Conservation (phyloP, 1,140 invertebrate species). For the Hyles vespertilio region DNA sequence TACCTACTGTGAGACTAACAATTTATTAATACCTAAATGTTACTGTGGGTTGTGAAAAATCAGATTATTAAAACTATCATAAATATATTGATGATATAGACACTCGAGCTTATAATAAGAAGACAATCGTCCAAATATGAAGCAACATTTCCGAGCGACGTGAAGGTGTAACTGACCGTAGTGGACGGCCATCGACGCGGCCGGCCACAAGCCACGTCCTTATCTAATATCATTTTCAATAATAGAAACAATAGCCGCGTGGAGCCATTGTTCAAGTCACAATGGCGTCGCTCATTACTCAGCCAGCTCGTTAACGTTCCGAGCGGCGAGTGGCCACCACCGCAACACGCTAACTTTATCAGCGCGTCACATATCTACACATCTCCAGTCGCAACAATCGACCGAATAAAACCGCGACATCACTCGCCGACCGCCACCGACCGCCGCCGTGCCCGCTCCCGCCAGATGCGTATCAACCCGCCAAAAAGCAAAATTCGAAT, state of each 20-base stretch:
- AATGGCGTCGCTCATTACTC: slow-evolving; percentile 69
- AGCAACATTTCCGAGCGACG: too few relatives aligned
- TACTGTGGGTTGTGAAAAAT: too few relatives aligned
- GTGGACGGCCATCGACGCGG: neutral
- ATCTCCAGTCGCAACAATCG: slow-evolving; percentile 68
- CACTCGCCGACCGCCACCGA: slow-evolving; percentile 37
- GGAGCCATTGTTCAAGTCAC: slow-evolving; percentile 63
- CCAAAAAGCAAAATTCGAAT: slow-evolving; percentile 58
- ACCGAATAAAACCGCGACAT: slow-evolving; percentile 50
- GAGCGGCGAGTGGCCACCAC: slow-evolving; percentile 22
- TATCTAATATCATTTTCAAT: slow-evolving; percentile 57
- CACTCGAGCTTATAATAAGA: too few relatives aligned
- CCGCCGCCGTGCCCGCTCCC: slow-evolving; percentile 35
- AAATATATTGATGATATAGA: too few relatives aligned
- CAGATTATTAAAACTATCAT: too few relatives aligned
- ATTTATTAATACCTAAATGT: too few relatives aligned
- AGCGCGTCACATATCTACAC: slow-evolving; percentile 68
- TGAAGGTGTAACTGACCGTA: neutral
- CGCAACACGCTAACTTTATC: slow-evolving; percentile 72
- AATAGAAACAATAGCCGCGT: slow-evolving; percentile 63
- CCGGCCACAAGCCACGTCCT: slow-evolving; percentile 10
- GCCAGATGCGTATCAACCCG: slow-evolving; percentile 69
- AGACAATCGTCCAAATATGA: too few relatives aligned
- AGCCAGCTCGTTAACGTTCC: slow-evolving; percentile 65
- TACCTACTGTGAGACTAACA: too few relatives aligned